Conservation (phyloP, 2,797 vertebrate species). For the Sebastes alutus region DNA sequence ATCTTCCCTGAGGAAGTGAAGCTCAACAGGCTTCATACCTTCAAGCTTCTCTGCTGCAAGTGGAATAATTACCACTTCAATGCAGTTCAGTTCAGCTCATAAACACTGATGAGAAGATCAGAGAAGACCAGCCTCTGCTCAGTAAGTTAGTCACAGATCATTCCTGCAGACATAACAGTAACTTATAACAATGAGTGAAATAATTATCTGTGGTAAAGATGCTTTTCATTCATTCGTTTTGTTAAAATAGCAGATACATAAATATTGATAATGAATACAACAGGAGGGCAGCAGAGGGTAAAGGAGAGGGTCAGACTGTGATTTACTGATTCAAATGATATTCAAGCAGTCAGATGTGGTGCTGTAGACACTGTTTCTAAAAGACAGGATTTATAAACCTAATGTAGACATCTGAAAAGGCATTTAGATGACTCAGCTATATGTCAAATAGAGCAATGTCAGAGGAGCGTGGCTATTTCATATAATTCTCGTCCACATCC, state of each 20-base stretch:
- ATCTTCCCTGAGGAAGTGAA: not conserved
- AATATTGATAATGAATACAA: not conserved
- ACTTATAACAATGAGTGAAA: not conserved
- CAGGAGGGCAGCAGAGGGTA: not conserved
- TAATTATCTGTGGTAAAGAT: not conserved
- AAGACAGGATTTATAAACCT: not conserved
- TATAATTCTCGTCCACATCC: not conserved
- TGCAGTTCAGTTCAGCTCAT: not conserved
- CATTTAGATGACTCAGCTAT: too few species aligned
- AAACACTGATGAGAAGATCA: not conserved
- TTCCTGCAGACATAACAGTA: not conserved
- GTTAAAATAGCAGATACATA: not conserved
- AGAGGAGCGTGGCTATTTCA: not conserved
- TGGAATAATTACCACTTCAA: not conserved
- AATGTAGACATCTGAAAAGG: not conserved
- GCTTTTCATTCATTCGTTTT: not conserved
- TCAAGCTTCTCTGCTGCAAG: conserved; percentile 1
- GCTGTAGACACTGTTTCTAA: not conserved
- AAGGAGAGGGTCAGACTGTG: not conserved
- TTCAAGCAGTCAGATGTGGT: not conserved
- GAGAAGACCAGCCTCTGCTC: not conserved
- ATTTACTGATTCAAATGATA: not conserved
- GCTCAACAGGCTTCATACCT: not conserved
- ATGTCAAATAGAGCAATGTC: too few species aligned
- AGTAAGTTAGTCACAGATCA: not conserved